Evolutionary conservation across 1,140 invertebrate species (phyloP).

Genomic region (Psix sp.): DNA sequence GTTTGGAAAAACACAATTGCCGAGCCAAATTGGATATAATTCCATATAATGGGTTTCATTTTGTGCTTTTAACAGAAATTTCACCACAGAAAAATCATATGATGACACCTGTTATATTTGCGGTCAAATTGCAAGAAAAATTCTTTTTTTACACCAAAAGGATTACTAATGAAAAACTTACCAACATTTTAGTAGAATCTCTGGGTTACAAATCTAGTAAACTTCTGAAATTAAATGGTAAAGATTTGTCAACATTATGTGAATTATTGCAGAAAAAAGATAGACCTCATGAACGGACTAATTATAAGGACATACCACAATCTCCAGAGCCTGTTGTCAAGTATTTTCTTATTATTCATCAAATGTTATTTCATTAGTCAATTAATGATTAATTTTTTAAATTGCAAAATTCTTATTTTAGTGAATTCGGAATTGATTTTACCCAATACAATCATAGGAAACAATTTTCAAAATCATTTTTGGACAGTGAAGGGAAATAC

Average conservation of each 20-base stretch:
- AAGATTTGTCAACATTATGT: conserved; percentile 64
- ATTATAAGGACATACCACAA: conserved; percentile 6
- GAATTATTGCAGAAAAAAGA: conserved; percentile 60
- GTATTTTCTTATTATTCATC: conserved; percentile 4
- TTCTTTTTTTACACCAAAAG: conserved; percentile 67
- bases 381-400: conserved; percentile 1
- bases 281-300: background rate
- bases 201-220: conserved; percentile 60
- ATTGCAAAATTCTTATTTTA: conserved; percentile 35
- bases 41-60: conserved; percentile 4
- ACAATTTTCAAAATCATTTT: conserved; percentile 59
- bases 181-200: conserved; percentile 46
- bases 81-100: background rate
- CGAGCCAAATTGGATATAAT: background rate
- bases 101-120: conserved; percentile 53
- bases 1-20: background rate
- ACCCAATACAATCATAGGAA: conserved; percentile 63
- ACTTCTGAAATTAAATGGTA: conserved; percentile 62
- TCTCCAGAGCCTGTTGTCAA: conserved; percentile 1
- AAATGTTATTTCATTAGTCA: conserved; percentile 1
- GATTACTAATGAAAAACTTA: conserved; percentile 21
- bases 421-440: conserved; percentile 65
- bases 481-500: conserved; percentile 42
- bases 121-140: conserved; percentile 59
- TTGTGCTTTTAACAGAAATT: conserved; percentile 1